Base-by-base conservation (phyloP, 2,888 invertebrate species). In the Limulus polyphemus region DNA sequence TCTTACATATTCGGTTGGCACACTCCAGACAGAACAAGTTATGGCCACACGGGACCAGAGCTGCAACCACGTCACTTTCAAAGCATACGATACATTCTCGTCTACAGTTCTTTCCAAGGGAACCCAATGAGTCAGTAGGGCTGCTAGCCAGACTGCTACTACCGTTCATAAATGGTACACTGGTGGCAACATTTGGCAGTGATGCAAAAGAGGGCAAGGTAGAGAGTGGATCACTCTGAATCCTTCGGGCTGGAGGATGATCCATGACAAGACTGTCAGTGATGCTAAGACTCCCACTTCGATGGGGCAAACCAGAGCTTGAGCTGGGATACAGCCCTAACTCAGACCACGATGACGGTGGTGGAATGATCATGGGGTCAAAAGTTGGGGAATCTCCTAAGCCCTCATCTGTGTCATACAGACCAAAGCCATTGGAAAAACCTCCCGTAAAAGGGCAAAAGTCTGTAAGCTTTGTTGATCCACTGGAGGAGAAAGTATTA, bases 11-110 rank as follows among this genome's bases (percentile, higher is more conserved):
- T 69, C 84, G 81, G 72, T 83, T 85, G 67, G 92, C 92, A 79
- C 93, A 94, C 75, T 92, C 91, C 83, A 89, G 81, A 80, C 93
- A 94, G 82, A 92, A 93, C 79, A 90, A 84, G 79, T 92, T 92
- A 81, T 94, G 93, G 65, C 93, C 93, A 80, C 93, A 94, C 67
- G 93, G 93, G 70, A 94, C 90, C 70, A 94, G 82, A 62, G 91
- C 91, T 62, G 92, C 90, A 65, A 89, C 88, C 65, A 92, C 88
- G 76, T 90, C 89, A 74, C 87, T 86, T 74, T 91, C 91, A 68
- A 83, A 84, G 81, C 94, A 94, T 71, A 92, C 85, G 71, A 86
- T 82, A 80, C 93, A 94, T 68, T 74, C 71, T 58, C 74, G 67
- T 55, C 73, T 68, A 12, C 57, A 60, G 55, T 66, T 68, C 52